phyloP scores from a whole-genome alignment of 2,888 invertebrate genomes.

The Clistopyga incitator region DNA sequence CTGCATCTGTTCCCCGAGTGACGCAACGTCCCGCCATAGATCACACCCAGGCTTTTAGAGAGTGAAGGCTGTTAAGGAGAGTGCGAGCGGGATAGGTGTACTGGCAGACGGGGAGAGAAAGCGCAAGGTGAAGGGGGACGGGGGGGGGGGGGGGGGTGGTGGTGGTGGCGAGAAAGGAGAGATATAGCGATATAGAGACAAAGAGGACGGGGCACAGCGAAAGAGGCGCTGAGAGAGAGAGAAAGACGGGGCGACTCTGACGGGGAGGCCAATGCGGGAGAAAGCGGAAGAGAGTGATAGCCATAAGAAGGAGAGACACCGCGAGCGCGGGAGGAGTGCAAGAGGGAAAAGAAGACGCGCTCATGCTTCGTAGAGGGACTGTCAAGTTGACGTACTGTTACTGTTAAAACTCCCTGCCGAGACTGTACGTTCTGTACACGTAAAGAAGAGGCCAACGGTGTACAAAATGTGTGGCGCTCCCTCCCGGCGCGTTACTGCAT shows the following conservation, averaged over 20 bases:
- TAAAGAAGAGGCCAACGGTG: constrained; percentile 70
- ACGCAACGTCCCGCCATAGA: constrained; percentile 89
- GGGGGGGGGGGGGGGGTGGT: no score
- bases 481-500: constrained; percentile 25
- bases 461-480: constrained; percentile 53
- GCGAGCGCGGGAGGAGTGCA: constrained; percentile 75
- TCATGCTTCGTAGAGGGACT: constrained; percentile 69
- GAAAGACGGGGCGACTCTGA: constrained; percentile 23
- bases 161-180: no score
- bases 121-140: constrained; percentile 53
- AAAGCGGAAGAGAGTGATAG: constrained; percentile 64
- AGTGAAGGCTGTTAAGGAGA: constrained; percentile 86
- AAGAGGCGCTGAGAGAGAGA: constrained; percentile 21
- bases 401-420: constrained; percentile 79
- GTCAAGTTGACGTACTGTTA: constrained; percentile 82
- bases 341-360: constrained; percentile 64
- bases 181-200: background rate
- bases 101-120: constrained; percentile 55
- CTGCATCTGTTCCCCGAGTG: constrained; percentile 85
- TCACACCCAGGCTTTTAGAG: constrained; percentile 87
- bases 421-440: constrained; percentile 66
- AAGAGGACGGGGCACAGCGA: background rate
- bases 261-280: constrained; percentile 12
- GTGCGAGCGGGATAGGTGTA: constrained; percentile 76
- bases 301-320: constrained; percentile 62